phyloP scores from a whole-genome alignment of 2,113 vertebrate species.

The Otocyon megalotis region DNA sequence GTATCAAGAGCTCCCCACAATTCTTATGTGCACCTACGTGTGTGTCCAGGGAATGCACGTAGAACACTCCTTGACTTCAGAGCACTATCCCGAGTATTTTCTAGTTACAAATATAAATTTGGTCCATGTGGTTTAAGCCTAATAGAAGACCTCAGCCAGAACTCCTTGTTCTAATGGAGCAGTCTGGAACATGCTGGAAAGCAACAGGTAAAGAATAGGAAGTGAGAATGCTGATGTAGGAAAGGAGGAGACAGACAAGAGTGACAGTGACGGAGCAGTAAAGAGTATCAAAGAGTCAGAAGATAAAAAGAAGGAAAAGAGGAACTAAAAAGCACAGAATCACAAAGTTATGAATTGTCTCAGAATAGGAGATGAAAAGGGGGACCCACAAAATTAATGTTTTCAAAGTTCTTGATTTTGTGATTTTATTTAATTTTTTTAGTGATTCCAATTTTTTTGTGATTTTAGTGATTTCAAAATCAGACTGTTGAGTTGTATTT shows the following conservation, averaged over 20 bases:
- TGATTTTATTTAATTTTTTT: background rate
- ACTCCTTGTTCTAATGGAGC: background rate
- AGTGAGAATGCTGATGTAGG: background rate
- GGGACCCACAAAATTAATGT: background rate
- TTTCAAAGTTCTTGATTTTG: background rate
- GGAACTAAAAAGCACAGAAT: background rate
- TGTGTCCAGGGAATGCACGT: background rate
- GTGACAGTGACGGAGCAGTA: background rate
- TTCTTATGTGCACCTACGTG: background rate
- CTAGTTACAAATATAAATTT: background rate
- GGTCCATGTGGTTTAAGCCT: background rate
- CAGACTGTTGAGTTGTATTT: background rate
- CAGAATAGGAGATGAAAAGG: background rate
- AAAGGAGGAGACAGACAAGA: background rate
- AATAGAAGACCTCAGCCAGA: background rate
- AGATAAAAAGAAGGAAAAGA: background rate
- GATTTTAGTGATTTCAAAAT: slow-evolving; percentile 13
- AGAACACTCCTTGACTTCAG: background rate
- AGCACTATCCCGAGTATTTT: background rate
- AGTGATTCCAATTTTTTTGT: background rate
- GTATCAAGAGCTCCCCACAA: background rate
- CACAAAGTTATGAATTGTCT: background rate
- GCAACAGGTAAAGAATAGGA: background rate
- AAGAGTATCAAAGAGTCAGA: background rate
- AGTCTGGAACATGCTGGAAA: background rate